Evolutionary conservation across 2,888 invertebrate species (phyloP).

Genomic region (Hydropsyche betteni): DNA sequence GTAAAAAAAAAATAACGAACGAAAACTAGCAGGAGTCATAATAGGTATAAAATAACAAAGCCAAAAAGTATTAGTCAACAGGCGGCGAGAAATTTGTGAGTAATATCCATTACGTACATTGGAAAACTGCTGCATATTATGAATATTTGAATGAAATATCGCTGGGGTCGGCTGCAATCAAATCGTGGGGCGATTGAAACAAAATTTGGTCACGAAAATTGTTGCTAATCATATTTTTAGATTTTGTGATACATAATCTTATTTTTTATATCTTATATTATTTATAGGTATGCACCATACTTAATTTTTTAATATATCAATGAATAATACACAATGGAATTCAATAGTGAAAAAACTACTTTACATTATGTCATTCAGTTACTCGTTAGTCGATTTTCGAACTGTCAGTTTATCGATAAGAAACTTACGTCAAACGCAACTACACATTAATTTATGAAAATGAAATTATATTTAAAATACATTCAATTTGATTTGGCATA

Average conservation of each 20-base stretch:
- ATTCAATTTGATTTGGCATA: no score
- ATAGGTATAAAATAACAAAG: background rate
- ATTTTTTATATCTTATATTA: no score
- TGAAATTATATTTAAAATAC: no score
- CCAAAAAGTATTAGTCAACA: conserved; percentile 11
- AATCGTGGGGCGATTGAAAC: conserved; percentile 23
- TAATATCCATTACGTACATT: conserved; percentile 29
- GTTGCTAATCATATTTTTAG: background rate
- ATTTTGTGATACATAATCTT: background rate
- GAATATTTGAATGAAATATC: conserved; percentile 32
- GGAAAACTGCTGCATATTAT: conserved; percentile 18
- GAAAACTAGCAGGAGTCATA: background rate
- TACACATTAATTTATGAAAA: no score
- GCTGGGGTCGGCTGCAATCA: conserved; percentile 22
- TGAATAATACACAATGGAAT: no score
- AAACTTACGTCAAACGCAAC: no score
- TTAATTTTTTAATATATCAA: no score
- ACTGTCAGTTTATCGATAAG: no score
- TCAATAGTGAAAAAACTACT: no score
- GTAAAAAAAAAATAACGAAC: conserved; percentile 6
- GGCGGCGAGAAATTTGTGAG: conserved; percentile 13
- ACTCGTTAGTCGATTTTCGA: no score
- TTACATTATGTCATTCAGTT: no score
- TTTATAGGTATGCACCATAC: no score
- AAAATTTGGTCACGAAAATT: conserved; percentile 31